A percentile compares a stretch with the other conserved stretches of the same genome.
These are phyloP conservation scores for Sparidentex hasta DNA, from an alignment of 2,797 vertebrate species.

Conservation along the genomic window DNA sequence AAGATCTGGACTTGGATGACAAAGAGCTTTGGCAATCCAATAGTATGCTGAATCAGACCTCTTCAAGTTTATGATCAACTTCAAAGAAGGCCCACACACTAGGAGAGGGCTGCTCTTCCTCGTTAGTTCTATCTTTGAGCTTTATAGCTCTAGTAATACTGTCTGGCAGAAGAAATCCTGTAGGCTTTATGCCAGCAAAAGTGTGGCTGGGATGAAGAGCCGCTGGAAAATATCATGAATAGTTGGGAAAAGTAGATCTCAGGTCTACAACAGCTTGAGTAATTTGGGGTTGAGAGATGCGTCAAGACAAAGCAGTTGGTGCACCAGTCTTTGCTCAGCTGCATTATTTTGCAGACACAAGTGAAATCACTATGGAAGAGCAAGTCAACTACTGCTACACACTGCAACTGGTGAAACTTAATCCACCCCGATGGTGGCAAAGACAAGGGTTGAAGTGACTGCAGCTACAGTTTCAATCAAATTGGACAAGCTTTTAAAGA, in stretches of 20 bases:
- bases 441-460: constrained; percentile 1
- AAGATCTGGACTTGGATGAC: too few relatives aligned
- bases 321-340: constrained; percentile 26
- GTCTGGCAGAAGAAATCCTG: neutral
- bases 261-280: neutral
- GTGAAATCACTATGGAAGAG: constrained; percentile 10
- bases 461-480: constrained; percentile 15
- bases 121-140: constrained; percentile 10
- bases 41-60: too few relatives aligned
- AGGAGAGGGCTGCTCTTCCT: constrained; percentile 13
- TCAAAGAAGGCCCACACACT: too few relatives aligned
- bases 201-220: neutral
- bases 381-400: neutral
- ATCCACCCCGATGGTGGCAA: neutral
- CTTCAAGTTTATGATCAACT: too few relatives aligned
- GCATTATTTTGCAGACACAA: constrained; percentile 42
- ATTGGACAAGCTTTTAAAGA: too few relatives aligned
- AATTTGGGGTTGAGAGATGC: neutral
- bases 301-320: constrained; percentile 10
- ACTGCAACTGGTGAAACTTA: too few relatives aligned
- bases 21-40: too few relatives aligned
- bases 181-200: constrained; percentile 5
- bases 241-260: too few relatives aligned
- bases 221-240: neutral
- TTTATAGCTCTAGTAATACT: constrained; percentile 17